These are phyloP conservation scores for Apamea epomidion DNA, from an alignment of 2,888 invertebrate genomes.

Conservation along the genomic window DNA sequence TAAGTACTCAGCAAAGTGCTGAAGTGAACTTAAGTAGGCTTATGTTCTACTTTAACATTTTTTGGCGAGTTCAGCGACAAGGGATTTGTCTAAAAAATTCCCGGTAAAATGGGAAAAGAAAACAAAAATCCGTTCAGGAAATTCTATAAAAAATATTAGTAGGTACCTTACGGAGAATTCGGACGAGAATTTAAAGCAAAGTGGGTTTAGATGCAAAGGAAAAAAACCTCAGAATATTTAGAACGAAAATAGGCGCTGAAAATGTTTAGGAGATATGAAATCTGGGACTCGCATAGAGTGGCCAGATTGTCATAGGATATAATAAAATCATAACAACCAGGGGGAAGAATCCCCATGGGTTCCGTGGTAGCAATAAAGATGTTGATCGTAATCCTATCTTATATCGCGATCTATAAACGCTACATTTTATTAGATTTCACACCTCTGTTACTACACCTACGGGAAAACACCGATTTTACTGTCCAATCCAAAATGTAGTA, in stretches of 20 bases:
- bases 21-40: constrained; percentile 48
- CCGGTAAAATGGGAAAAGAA: constrained; percentile 16
- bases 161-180: not conserved
- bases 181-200: constrained; percentile 14
- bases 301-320: constrained; percentile 5
- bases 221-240: constrained; percentile 5
- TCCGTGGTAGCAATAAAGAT: constrained; percentile 44
- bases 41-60: constrained; percentile 33
- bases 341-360: constrained; percentile 37
- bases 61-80: constrained; percentile 17
- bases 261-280: constrained; percentile 2
- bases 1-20: constrained; percentile 41
- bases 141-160: constrained; percentile 35
- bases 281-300: not conserved
- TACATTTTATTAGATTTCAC: constrained; percentile 56
- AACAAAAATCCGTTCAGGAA: constrained; percentile 15
- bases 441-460: constrained; percentile 46
- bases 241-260: not conserved
- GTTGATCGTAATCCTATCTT: constrained; percentile 47
- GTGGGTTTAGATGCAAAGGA: not conserved
- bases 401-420: constrained; percentile 52
- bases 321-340: constrained; percentile 29
- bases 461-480: constrained; percentile 32
- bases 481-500: constrained; percentile 16
- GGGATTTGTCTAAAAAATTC: constrained; percentile 49